Evolutionary conservation across 2,113 vertebrate genomes (phyloP), one percentile per base, ranked within the genome.

Genomic region (Ageneiosus marmoratus): DNA sequence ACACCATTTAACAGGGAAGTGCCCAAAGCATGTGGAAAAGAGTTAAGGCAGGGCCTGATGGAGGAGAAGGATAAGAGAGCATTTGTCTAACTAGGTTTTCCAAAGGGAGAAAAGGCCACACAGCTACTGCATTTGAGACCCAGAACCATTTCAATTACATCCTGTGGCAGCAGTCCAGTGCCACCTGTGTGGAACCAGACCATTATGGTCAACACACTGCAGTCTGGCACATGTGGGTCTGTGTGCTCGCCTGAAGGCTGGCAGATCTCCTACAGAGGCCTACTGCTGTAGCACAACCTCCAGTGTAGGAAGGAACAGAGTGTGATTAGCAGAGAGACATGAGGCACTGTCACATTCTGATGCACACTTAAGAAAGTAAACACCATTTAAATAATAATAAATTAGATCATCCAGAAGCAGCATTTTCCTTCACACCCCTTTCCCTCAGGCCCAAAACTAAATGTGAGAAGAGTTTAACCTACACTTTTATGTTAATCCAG

Each of bases 401-500:
- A 92, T 92, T 87, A 92, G 89, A 91, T 92, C 89, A 93, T 93
- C 92, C 91, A 89, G 86, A 87, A 70, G 86, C 41, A 77, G 88
- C 86, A 88, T 90, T 56, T 80, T 79, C 89, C 89, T 88, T 90
- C 90, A 89, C 89, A 88, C 84, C 79, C 76, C 63, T 67, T 67
- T 86, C 74, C 67, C 34, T 88, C 51, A 80, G 91, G 92, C 91
- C 84, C 82, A 79, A 80, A 88, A 89, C 89, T 91, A 88, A 92
- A 92, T 92, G 87, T 79, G 50, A 91, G 88, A 93, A 92, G 89
- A 91, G 91, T 90, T 88, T 87, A 89, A 91, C 92, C 89, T 91
- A 90, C 89, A 92, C 91, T 93, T 95, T 93, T 94, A 94, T 94
- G 93, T 92, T 93, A 93, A 94, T 94, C 91, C 90, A 84, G 81